phyloP scores from a whole-genome alignment of 2,113 vertebrate species.

The Arizona elegans region DNA sequence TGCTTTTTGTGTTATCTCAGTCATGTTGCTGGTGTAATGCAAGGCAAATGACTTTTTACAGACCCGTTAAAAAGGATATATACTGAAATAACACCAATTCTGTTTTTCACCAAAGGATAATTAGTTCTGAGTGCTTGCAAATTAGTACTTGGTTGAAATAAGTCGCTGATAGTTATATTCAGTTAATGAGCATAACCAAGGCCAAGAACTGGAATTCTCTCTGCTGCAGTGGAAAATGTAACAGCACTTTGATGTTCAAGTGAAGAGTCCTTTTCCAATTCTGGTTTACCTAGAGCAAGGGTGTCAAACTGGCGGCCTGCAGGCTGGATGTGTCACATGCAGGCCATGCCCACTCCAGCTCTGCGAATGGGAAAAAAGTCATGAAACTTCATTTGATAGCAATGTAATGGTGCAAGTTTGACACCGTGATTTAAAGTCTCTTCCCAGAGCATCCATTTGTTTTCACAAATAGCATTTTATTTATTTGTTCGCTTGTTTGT shows the following conservation, averaged over 20 bases:
- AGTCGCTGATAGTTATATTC: neutral
- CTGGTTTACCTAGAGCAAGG: neutral
- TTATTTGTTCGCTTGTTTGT: neutral
- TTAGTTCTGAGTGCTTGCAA: neutral
- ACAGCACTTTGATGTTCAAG: neutral
- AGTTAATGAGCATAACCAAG: neutral
- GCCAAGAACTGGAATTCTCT: neutral
- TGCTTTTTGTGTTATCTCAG: slow-evolving; percentile 17
- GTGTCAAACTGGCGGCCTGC: too few species aligned
- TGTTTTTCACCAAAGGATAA: neutral
- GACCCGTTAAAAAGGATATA: neutral
- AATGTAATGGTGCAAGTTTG: too few species aligned
- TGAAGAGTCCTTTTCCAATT: neutral
- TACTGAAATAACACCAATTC: neutral
- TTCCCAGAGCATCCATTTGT: neutral
- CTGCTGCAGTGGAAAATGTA: neutral
- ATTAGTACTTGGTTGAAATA: neutral
- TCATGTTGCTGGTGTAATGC: neutral
- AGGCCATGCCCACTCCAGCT: too few species aligned
- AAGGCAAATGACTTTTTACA: neutral
- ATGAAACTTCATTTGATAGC: too few species aligned
- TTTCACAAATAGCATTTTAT: neutral
- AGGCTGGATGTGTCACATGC: too few species aligned
- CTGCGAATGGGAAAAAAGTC: too few species aligned
- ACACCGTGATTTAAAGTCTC: neutral